Conservation (phyloP, 2,888 invertebrate species). For the Timema cristinae region DNA sequence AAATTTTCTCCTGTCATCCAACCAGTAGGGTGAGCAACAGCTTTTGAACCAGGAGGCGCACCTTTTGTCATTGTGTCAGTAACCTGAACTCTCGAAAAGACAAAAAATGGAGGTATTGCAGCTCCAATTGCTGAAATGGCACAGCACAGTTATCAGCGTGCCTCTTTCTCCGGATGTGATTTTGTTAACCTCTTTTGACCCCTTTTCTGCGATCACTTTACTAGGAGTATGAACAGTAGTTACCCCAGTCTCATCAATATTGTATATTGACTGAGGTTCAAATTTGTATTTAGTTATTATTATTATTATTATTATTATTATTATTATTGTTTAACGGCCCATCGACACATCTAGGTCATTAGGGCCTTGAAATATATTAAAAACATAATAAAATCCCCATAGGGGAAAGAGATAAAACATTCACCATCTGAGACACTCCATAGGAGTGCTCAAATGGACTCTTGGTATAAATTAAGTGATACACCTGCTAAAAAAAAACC, state of each 20-base stretch:
- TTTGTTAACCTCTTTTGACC: slow-evolving; percentile 31
- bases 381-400: too few relatives aligned
- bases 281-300: slow-evolving; percentile 23
- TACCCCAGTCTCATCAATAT: slow-evolving; percentile 27
- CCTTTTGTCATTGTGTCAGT: slow-evolving; percentile 29
- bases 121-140: slow-evolving; percentile 33
- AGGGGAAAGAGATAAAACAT: too few relatives aligned
- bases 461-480: too few relatives aligned
- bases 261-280: slow-evolving; percentile 22
- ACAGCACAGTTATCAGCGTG: slow-evolving; percentile 31
- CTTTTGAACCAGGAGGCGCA: slow-evolving; percentile 33
- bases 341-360: too few relatives aligned
- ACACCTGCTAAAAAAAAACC: too few relatives aligned
- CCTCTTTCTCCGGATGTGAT: slow-evolving; percentile 39
- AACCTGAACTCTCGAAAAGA: slow-evolving; percentile 33
- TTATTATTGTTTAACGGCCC: too few relatives aligned
- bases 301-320: too few relatives aligned
- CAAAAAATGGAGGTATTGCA: slow-evolving; percentile 35
- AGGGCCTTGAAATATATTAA: too few relatives aligned
- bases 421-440: too few relatives aligned
- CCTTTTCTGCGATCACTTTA: slow-evolving; percentile 21
- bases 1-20: slow-evolving; percentile 39
- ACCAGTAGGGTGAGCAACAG: slow-evolving; percentile 33
- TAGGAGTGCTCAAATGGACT: too few relatives aligned
- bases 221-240: slow-evolving; percentile 24